A percentile compares a stretch with the other conserved stretches of the same genome.
These are phyloP conservation scores for Lymantria dispar DNA, from an alignment of 2,888 invertebrate genomes.

Conservation along the genomic window DNA sequence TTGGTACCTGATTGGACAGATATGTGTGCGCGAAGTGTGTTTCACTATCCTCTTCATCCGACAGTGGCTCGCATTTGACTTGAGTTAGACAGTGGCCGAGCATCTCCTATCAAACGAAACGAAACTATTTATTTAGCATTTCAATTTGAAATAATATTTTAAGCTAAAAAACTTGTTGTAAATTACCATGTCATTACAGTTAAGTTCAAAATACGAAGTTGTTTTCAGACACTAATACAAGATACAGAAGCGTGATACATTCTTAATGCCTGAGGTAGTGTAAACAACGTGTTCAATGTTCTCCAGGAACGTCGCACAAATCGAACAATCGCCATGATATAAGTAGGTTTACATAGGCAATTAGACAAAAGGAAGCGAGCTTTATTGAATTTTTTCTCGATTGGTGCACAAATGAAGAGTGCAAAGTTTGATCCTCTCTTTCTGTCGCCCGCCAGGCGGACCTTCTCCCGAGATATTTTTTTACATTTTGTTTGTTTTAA, in stretches of 20 bases:
- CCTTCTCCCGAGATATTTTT: slow-evolving; percentile 50
- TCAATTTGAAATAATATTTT: neutral
- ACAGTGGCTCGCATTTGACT: slow-evolving; percentile 68
- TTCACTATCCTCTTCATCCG: slow-evolving; percentile 63
- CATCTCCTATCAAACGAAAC: slow-evolving; percentile 55
- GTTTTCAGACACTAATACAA: slow-evolving; percentile 1
- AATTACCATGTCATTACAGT: slow-evolving; percentile 1
- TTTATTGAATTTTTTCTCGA: slow-evolving; percentile 80
- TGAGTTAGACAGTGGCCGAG: slow-evolving; percentile 51
- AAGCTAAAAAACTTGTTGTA: neutral
- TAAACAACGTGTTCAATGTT: slow-evolving; percentile 39
- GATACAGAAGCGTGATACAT: slow-evolving; percentile 14
- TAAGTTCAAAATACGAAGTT: slow-evolving; percentile 9
- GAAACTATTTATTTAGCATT: neutral
- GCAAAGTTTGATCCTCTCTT: slow-evolving; percentile 63
- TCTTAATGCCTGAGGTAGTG: slow-evolving; percentile 20
- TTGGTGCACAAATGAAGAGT: slow-evolving; percentile 75
- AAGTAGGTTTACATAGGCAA: slow-evolving; percentile 72
- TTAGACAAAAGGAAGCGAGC: slow-evolving; percentile 76
- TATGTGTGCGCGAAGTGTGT: slow-evolving; percentile 51
- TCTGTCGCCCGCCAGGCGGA: slow-evolving; percentile 55
- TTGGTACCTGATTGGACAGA: slow-evolving; percentile 49
- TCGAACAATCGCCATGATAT: slow-evolving; percentile 56
- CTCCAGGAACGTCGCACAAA: slow-evolving; percentile 47
- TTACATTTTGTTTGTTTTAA: slow-evolving; percentile 54